Evolutionary conservation across 2,797 vertebrate genomes (phyloP).

Genomic region (Enteromius radiatus): DNA sequence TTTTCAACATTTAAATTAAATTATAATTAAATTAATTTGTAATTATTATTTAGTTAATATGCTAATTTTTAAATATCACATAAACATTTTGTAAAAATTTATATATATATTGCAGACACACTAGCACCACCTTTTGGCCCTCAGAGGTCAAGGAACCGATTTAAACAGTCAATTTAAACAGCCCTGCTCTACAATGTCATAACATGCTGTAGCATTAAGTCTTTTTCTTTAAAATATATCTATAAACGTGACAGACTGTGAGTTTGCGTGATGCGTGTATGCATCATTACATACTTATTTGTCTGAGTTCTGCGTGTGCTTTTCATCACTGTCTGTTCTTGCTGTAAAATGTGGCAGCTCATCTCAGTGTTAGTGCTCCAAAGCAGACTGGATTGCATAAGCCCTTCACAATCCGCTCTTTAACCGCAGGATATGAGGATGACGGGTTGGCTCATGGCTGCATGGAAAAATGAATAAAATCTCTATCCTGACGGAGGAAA

Average conservation of each 20-base stretch:
- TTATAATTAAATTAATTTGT: background rate
- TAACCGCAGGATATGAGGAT: conserved; percentile 38
- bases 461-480: conserved; percentile 37
- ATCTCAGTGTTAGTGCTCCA: conserved; percentile 42
- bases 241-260: conserved; percentile 13
- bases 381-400: conserved; percentile 52
- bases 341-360: conserved; percentile 46
- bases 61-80: background rate
- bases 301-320: conserved; percentile 35
- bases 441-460: conserved; percentile 30
- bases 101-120: background rate
- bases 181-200: background rate
- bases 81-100: background rate
- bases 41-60: background rate
- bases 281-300: conserved; percentile 9
- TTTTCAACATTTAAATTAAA: background rate
- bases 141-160: background rate
- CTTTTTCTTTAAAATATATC: conserved; percentile 2
- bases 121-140: background rate
- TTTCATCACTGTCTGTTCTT: conserved; percentile 35
- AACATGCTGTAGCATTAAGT: background rate
- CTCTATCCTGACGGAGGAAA: conserved; percentile 13
- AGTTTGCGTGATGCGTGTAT: background rate
- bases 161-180: background rate
- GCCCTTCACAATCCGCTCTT: conserved; percentile 42